Conservation (phyloP, 1,140 invertebrate genomes). For the Aleiodes sp. region DNA sequence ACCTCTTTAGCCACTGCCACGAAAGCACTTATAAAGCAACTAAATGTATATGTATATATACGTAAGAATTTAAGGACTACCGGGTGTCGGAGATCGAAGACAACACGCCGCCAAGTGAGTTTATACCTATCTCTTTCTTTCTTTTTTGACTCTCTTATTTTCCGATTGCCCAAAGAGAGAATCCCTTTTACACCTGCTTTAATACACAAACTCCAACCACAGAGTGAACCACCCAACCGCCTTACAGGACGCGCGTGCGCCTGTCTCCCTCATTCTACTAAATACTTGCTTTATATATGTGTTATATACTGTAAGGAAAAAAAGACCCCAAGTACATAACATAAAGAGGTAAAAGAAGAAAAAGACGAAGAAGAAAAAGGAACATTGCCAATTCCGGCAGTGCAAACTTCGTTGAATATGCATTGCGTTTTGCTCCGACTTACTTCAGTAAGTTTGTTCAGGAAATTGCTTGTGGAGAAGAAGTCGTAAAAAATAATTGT, state of each 20-base stretch:
- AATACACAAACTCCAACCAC: constrained; percentile 23
- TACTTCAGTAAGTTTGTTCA: constrained; percentile 29
- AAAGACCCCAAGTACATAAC: not conserved
- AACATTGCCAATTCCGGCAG: constrained; percentile 22
- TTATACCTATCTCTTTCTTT: not conserved
- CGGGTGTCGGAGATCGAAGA: constrained; percentile 45
- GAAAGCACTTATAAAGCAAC: not conserved
- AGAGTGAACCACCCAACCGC: constrained; percentile 22
- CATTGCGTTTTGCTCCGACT: constrained; percentile 29
- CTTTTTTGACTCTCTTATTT: constrained; percentile 19
- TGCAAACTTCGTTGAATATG: constrained; percentile 45
- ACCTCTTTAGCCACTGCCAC: not conserved
- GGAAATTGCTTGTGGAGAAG: constrained; percentile 23
- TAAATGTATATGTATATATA: not conserved
- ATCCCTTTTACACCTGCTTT: constrained; percentile 59
- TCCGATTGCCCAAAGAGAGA: constrained; percentile 34
- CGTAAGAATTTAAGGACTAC: constrained; percentile 51
- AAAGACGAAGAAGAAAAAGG: not conserved
- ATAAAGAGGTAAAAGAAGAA: not conserved
- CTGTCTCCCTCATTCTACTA: constrained; percentile 21
- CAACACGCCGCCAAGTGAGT: constrained; percentile 34
- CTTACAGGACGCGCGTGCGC: constrained; percentile 34
- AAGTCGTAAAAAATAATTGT: constrained; percentile 26
- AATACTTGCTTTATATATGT: constrained; percentile 20
- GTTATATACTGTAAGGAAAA: not conserved